Evolutionary conservation across 2,888 invertebrate species (phyloP), one percentile per base, ranked within the genome.

Genomic region (Synergus itoensis): DNA sequence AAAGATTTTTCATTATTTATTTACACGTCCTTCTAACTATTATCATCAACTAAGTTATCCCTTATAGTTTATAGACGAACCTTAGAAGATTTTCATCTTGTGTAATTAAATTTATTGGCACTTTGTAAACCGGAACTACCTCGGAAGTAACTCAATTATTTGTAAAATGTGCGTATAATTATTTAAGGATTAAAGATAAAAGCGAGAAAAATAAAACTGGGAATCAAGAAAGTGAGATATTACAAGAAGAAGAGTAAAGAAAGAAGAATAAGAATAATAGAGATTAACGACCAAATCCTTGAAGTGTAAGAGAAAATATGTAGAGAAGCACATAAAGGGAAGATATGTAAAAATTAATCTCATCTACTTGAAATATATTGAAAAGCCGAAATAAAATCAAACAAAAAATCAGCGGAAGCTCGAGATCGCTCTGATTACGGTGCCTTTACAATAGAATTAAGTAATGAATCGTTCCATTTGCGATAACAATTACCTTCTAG

Each of bases 41-140:
- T 21, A 67, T 67, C 21, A 67, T 12, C 67, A 41, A 67, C 14
- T 43, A 45, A 28, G 48, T 69, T 48, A 69, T 48, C 48, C 48
- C 28, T 48, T 73, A 53, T 36, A 53, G 53, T 53, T 18, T 53
- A 36, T 36, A n/a, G n/a, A 53, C 48, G n/a, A 36, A 73, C 14
- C n/a, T 36, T 28, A 69, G 16, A 36, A 43, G 5, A 21, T 43
- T 9, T 43, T 21, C 5, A 43, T 21, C 36, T 28, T 69, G 2
- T 45, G 67, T 53, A 53, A 48, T 73, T 73, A 40, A 73, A 36
- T 36, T 73, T 53, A 73, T 73, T 73, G 73, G 73, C 73, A 73
- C 73, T 53, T 73, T 36, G 36, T 73, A 45, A 73, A 73, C 53
- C 36, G 53, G 48, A 48, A 48, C 45, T 69, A 69, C 9, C 45